Conservation (phyloP, 2,113 vertebrate species). For the Accipiter virgatus region DNA sequence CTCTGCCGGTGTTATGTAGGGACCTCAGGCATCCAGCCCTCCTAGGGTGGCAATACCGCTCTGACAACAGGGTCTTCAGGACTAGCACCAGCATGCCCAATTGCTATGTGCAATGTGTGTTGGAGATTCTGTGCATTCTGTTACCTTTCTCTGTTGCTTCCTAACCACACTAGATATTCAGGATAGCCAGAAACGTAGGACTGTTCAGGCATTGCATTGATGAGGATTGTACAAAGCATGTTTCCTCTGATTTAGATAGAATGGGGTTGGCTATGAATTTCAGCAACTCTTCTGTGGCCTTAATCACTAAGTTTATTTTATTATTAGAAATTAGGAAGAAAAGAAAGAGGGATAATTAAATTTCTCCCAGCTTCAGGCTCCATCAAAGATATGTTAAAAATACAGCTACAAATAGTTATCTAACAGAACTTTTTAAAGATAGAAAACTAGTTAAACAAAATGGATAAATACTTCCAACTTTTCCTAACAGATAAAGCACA, state of each 20-base stretch:
- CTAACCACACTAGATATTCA: background rate
- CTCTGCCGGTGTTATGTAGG: rapidly evolving
- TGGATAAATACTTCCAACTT: conserved; percentile 50
- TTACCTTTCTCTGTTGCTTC: background rate
- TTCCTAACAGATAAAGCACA: conserved; percentile 34
- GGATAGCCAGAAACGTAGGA: background rate
- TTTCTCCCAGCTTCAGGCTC: conserved; percentile 8
- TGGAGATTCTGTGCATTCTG: background rate
- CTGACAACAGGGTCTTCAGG: background rate
- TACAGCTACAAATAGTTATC: conserved; percentile 10
- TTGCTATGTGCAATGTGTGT: background rate
- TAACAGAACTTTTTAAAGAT: conserved; percentile 14
- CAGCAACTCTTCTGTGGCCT: background rate
- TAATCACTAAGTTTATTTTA: conserved; percentile 7
- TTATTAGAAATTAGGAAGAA: conserved; percentile 23
- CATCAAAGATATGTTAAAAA: conserved; percentile 38
- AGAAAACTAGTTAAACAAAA: conserved; percentile 41
- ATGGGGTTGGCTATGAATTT: background rate
- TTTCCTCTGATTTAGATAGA: background rate
- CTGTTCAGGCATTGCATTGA: background rate
- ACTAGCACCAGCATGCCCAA: background rate
- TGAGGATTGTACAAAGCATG: background rate
- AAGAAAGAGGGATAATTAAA: conserved; percentile 16
- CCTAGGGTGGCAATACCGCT: background rate
- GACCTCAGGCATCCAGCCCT: background rate